Evolutionary conservation across 2,888 invertebrate genomes (phyloP), one percentile per base, ranked within the genome.

Genomic region (Euproctis similis): DNA sequence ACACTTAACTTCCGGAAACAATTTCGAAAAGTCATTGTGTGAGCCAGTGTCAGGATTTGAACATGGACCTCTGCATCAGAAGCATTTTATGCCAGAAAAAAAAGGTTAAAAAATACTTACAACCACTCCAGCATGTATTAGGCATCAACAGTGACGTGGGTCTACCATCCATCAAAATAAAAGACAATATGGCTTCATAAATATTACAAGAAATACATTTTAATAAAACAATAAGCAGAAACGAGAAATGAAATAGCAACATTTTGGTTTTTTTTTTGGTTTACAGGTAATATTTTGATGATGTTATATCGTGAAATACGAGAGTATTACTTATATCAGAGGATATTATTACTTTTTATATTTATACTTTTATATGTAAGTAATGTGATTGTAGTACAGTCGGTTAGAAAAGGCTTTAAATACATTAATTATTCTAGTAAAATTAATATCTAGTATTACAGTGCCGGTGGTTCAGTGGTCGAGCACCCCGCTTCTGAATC

Each of bases 61-160:
- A n/a, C n/a, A n/a, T n/a, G n/a, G n/a, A n/a, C n/a, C n/a, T n/a
- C n/a, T n/a, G n/a, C n/a, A n/a, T n/a, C n/a, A n/a, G n/a, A n/a
- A n/a, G n/a, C n/a, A n/a, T 16, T 5, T 16, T 4, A 16, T 16
- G 7, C 4, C 16, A 16, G 4, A 5, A 16, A 5, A 4, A 16
- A 16, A 16, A 16, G 4, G 7, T 21, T 14, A 1, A n/a, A 4
- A 14, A 14, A 14, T 26, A 68, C 75, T 73, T 47, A 81, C 81
- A 43, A 31, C 39, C 34, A 24, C 29, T 57, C 80, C 80, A 81
- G 36, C 81, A 82, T 4, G 59, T 34, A 28, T 60, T 24, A 0
- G 75, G 77, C 8, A 62, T 33, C 8, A 81, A 37, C 13, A 81
- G 24, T 1, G 65, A 59, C 0, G 60, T 55, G 0, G 74, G 69